Conservation (phyloP, 2,888 invertebrate species). For the Lycophotia porphyrea region DNA sequence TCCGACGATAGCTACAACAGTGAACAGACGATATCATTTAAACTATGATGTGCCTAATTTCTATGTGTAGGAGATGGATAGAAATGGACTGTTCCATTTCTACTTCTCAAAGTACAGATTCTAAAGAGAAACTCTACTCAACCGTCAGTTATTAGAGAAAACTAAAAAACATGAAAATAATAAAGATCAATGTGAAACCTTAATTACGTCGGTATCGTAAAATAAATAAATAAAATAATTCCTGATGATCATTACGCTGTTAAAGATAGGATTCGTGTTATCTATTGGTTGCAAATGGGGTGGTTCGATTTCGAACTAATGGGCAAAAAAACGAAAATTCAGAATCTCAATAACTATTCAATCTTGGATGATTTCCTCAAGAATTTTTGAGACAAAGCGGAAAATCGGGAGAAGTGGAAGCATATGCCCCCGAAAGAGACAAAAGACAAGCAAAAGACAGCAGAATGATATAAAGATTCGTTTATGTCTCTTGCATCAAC, state of each 20-base stretch:
- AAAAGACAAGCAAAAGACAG: neutral
- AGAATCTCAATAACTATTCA: neutral
- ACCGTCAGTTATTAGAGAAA: neutral
- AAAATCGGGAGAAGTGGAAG: neutral
- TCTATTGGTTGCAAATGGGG: neutral
- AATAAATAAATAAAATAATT: neutral
- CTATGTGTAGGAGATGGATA: neutral
- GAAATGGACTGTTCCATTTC: neutral
- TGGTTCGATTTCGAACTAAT: neutral
- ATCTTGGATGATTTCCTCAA: neutral
- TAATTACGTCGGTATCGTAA: neutral
- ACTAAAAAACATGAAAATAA: neutral
- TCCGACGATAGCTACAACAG: neutral
- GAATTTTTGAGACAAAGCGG: neutral
- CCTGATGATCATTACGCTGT: neutral
- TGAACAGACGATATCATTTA: neutral
- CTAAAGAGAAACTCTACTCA: neutral
- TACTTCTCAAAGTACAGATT: neutral
- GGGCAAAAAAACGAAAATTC: neutral
- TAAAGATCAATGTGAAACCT: neutral
- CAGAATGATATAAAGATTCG: neutral
- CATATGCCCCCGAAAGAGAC: neutral
- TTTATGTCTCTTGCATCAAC: neutral
- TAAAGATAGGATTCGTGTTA: neutral
- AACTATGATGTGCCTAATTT: neutral